Base-by-base conservation (phyloP, 1,140 invertebrate genomes). In the Megathymus violae region DNA sequence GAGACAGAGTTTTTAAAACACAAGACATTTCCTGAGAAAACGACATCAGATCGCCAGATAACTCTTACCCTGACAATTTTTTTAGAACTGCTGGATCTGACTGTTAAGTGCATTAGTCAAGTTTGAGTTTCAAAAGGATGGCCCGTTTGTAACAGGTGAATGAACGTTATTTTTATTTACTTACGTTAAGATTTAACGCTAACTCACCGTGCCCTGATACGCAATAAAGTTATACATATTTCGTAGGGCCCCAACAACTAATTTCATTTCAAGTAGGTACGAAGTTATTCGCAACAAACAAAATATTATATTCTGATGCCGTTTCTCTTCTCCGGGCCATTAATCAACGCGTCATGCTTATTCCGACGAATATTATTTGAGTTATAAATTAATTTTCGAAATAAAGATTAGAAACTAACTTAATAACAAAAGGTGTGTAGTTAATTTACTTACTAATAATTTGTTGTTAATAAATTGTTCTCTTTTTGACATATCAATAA, bases 291-390 rank as follows among this genome's bases (percentile, higher is more conserved):
- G 41, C n/a, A n/a, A n/a, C 51, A 10, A 31, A 56, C 40, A 31
- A 56, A 56, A 56, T 56, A 56, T 56, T 56, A 44, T 56, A 43
- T 56, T 56, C 40, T 25, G 14, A 13, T 44, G 43, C 41, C 52
- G 14, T 19, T 11, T 19, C 25, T 25, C 38, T 0, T 31, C 15
- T 27, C 13, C 5, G n/a, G 31, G 15, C 27, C 52, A 56, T 56
- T 43, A 56, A 44, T 56, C 52, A 56, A 16, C 43, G 51, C 36
- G 14, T 11, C 10, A n/a, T 22, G 11, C 11, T 44, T 41, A 11
- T 17, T 6, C 27, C 7, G 27, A 31, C 4, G 34, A n/a, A 19
- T 43, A 1, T 5, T 9, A 43, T 14, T 43, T 11, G 14, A 14
- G 14, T 43, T 43, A 14, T 17, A 14, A 14, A 1, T 14, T 43